Conservation (phyloP, 2,797 vertebrate species). For the Hirundo rustica region DNA sequence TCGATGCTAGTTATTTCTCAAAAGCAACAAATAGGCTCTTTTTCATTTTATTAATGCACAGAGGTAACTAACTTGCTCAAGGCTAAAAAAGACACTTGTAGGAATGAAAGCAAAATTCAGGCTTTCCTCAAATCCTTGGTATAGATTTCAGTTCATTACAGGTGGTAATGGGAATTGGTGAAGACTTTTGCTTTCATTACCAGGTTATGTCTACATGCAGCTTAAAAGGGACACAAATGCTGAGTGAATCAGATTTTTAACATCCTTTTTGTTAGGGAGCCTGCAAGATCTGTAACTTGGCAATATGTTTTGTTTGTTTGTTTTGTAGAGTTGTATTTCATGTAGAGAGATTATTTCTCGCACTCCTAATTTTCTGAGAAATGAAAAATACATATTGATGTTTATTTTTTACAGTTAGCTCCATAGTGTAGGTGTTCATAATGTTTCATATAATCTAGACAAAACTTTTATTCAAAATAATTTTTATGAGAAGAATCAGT, state of each 20-base stretch:
- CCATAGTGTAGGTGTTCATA: background rate
- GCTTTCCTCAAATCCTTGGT: background rate
- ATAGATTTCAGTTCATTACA: background rate
- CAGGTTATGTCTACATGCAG: background rate
- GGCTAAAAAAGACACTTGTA: background rate
- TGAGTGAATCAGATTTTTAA: background rate
- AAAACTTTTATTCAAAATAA: conserved; percentile 9
- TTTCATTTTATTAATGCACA: background rate
- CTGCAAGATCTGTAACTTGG: background rate
- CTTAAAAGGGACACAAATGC: background rate
- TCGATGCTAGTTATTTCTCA: background rate
- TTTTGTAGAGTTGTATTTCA: background rate
- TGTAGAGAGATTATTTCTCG: background rate
- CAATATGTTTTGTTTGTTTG: background rate
- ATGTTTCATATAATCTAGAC: background rate
- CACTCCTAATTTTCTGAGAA: background rate
- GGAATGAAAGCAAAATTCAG: background rate
- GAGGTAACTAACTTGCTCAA: background rate
- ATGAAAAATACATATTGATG: background rate
- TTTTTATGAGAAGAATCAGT: conserved; percentile 26
- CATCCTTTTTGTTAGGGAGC: background rate
- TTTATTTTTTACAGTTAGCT: background rate
- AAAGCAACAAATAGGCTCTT: background rate
- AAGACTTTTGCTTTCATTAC: background rate
- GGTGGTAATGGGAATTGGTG: background rate